Evolutionary conservation across 2,797 vertebrate species (phyloP).

Genomic region (Buceros bicornis): DNA sequence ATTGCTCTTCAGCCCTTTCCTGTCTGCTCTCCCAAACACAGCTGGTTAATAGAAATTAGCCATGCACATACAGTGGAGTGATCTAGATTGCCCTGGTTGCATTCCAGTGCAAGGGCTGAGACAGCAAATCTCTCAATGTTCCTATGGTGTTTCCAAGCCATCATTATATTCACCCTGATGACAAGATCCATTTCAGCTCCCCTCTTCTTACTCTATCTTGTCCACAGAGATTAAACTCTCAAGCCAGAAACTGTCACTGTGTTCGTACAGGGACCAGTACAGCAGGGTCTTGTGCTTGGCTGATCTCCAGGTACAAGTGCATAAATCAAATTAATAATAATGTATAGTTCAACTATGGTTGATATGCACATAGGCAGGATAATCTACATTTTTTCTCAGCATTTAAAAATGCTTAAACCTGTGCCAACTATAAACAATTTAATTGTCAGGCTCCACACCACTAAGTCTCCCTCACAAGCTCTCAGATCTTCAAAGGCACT

Average conservation of each 20-base stretch:
- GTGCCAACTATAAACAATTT: background rate
- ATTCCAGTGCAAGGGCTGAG: background rate
- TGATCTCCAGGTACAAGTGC: background rate
- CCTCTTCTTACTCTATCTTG: background rate
- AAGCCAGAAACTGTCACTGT: background rate
- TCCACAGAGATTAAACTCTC: background rate
- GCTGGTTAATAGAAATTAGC: background rate
- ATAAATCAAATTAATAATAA: background rate
- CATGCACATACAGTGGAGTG: rapidly evolving
- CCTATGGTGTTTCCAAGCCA: background rate
- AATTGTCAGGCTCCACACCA: background rate
- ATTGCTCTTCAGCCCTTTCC: background rate
- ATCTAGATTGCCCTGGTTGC: background rate
- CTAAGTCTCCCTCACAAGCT: background rate
- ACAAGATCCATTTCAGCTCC: background rate
- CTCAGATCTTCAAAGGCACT: background rate
- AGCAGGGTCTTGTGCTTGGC: background rate
- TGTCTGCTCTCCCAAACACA: background rate
- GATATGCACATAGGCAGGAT: background rate
- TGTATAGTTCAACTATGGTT: background rate
- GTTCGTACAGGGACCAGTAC: background rate
- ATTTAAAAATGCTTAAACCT: background rate
- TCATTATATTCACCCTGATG: background rate
- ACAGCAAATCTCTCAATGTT: background rate
- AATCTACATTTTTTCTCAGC: background rate